phyloP scores from a whole-genome alignment of 2,113 vertebrate genomes.

The Atrichornis clamosus region DNA sequence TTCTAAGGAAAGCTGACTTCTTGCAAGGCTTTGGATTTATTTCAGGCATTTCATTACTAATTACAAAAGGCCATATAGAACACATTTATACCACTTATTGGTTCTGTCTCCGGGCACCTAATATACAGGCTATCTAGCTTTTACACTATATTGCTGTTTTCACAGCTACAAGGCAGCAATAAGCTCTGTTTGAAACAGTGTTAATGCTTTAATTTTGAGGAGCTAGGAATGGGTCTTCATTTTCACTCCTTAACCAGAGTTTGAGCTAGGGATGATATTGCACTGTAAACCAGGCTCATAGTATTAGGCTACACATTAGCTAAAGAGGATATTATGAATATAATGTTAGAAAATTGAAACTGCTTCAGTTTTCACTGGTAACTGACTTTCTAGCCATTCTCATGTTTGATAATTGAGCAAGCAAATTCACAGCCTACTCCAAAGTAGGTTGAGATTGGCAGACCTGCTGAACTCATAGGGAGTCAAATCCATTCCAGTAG shows the following conservation, averaged over 20 bases:
- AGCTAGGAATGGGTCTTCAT: background rate
- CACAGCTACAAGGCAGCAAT: background rate
- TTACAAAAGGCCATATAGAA: constrained; percentile 28
- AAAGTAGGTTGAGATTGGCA: background rate
- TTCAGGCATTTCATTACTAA: constrained; percentile 54
- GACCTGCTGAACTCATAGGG: background rate
- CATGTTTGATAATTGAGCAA: background rate
- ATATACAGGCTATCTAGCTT: constrained; percentile 10
- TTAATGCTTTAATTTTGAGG: constrained; percentile 29
- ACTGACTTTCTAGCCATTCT: background rate
- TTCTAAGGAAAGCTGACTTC: constrained; percentile 65
- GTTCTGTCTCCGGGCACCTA: constrained; percentile 43
- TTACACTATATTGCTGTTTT: constrained; percentile 16
- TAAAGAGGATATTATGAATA: background rate
- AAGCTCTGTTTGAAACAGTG: background rate
- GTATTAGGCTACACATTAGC: background rate
- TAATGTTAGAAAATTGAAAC: background rate
- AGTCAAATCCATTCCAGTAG: background rate
- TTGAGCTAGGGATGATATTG: background rate
- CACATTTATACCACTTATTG: constrained; percentile 16
- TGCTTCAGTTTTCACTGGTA: background rate
- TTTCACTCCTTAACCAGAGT: background rate
- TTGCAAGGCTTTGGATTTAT: constrained; percentile 56
- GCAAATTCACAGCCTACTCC: background rate
- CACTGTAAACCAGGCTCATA: background rate